A percentile compares a stretch with the other conserved stretches of the same genome.
phyloP scores from a whole-genome alignment of 1,140 invertebrate species.

The Sipha flava region DNA sequence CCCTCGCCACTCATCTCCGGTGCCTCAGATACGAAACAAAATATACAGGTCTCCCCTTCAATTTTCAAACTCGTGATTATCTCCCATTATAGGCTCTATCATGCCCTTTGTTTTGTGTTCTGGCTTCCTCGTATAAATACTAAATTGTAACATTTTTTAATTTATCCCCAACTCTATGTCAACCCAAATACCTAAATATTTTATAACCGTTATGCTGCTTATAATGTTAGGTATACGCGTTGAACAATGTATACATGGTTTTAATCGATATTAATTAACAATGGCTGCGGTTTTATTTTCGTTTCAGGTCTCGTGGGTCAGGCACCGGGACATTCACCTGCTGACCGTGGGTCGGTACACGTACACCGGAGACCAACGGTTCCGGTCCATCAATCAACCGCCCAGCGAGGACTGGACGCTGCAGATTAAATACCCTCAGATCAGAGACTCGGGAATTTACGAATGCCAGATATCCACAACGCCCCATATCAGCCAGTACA shows the following conservation, averaged over 20 bases:
- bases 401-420: constrained; percentile 83
- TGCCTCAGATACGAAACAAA: no score
- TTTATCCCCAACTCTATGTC: no score
- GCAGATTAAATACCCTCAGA: constrained; percentile 75
- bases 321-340: constrained; percentile 77
- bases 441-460: constrained; percentile 74
- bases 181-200: no score
- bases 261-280: neutral
- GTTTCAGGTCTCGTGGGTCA: constrained; percentile 75
- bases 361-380: constrained; percentile 82
- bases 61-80: no score
- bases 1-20: no score
- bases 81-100: no score
- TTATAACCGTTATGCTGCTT: no score
- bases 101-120: no score
- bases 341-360: constrained; percentile 83
- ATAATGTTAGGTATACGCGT: no score
- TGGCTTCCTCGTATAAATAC: no score
- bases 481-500: constrained; percentile 76
- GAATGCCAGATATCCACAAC: constrained; percentile 86
- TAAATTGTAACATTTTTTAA: no score
- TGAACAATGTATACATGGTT: neutral
- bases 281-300: neutral
- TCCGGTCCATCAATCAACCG: constrained; percentile 71
- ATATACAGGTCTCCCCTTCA: no score